These are phyloP conservation scores for Macroglossus sobrinus DNA, from an alignment of 2,113 vertebrate genomes.

Conservation along the genomic window DNA sequence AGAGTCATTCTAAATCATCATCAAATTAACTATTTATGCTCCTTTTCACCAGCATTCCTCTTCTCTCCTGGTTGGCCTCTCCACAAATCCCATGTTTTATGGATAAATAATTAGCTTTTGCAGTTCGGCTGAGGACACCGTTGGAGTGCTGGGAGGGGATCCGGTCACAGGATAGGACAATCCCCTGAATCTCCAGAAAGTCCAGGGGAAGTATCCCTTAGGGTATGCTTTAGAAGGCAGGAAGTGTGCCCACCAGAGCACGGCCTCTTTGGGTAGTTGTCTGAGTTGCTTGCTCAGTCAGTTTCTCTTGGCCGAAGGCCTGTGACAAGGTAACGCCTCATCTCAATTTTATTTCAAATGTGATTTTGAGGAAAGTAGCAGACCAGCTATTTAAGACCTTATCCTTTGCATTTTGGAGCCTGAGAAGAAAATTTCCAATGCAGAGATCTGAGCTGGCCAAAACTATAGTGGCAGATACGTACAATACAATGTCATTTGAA, in stretches of 20 bases:
- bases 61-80: background rate
- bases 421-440: constrained; percentile 13
- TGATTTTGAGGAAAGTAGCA: background rate
- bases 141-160: background rate
- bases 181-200: background rate
- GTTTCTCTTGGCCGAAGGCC: constrained; percentile 30
- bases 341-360: constrained; percentile 54
- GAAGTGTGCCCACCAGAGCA: fast-evolving
- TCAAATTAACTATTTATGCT: constrained; percentile 79
- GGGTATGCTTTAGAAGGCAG: background rate
- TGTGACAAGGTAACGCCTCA: constrained; percentile 37
- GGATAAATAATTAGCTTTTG: background rate
- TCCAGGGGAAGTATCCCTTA: background rate
- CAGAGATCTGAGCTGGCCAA: constrained; percentile 17
- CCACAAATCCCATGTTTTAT: constrained; percentile 63
- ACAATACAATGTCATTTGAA: background rate
- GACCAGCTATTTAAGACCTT: constrained; percentile 31
- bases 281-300: constrained; percentile 13
- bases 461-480: background rate
- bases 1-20: constrained; percentile 74
- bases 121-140: background rate
- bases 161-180: background rate
- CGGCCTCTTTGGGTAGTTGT: background rate
- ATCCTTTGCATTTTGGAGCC: constrained; percentile 21
- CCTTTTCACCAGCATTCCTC: constrained; percentile 22